Base-by-base conservation (phyloP, 2,888 invertebrate genomes). In the Ophioninae sp. region DNA sequence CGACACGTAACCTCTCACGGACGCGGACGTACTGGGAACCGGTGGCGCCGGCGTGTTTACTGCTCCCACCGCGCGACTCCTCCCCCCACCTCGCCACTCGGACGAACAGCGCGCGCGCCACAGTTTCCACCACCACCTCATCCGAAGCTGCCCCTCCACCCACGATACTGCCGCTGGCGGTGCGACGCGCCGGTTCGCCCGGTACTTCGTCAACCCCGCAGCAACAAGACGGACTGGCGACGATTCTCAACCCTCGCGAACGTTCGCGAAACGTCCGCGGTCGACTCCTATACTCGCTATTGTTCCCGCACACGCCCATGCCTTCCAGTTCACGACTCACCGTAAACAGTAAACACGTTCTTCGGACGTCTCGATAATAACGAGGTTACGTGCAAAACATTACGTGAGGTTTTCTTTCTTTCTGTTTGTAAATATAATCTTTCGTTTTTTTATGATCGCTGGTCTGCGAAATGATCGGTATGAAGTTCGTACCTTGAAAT, bases 11-110 rank as follows among this genome's bases (percentile, higher is more conserved):
- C 75, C 85, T 81, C 81, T 87, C 83, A 87, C 87, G 83, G 89
- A 88, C 91, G 90, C 91, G 89, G 87, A 86, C 87, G 85, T 85
- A 91, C 91, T 91, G 91, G 89, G 88, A 69, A 44, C 50, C 59
- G 70, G 83, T 59, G 76, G 91, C 91, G 91, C 91, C 91, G 91
- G 91, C 91, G 91, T 91, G 91, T 89, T 91, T 90, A 89, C 85
- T 86, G 85, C 87, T 87, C 89, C 88, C 86, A 83, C 88, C 65
- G 56, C 30, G 17, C 10, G 23, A 57, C 75, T 37, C 64, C 56
- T 20, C 56, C 65, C 50, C n/a, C 23, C 64, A 41, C 67, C 50
- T 37, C 67, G 23, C 44, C 57, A 44, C 61, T 50, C 77, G 56
- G 23, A n/a, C 68, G 37, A 67, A 41, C 61, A 39, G 23, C 67